A percentile compares a stretch with the other conserved stretches of the same genome.
phyloP scores from a whole-genome alignment of 37 sponge, comb jelly and placozoan genomes.

The Geodia barretti region DNA sequence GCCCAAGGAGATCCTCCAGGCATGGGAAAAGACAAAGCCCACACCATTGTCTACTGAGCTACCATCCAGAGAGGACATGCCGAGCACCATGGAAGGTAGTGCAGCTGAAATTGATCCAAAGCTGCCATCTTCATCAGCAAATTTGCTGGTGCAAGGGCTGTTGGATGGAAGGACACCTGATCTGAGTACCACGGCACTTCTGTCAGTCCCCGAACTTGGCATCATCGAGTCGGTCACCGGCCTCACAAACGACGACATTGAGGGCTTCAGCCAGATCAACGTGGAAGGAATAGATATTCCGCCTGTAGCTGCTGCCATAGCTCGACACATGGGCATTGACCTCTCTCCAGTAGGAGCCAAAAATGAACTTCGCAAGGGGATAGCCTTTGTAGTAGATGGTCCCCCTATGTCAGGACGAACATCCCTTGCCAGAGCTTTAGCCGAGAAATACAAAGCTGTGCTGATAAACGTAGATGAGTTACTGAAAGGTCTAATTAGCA shows the following conservation, averaged over 20 bases:
- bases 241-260: constrained; percentile 13
- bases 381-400: constrained; percentile 82
- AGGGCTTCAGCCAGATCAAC: constrained; percentile 7
- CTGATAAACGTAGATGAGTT: constrained; percentile 72
- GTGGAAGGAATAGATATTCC: constrained; percentile 69
- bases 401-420: constrained; percentile 78
- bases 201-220: constrained; percentile 6
- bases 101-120: not conserved
- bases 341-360: constrained; percentile 72
- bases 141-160: not conserved
- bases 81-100: not conserved
- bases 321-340: constrained; percentile 92
- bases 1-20: constrained; percentile 76
- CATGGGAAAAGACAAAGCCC: constrained; percentile 34
- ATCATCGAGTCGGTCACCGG: constrained; percentile 20
- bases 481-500: constrained; percentile 77
- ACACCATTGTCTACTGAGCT: not conserved
- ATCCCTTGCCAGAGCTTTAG: constrained; percentile 73
- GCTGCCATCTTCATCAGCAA: not conserved
- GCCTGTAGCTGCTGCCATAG: constrained; percentile 86
- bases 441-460: constrained; percentile 67
- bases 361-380: constrained; percentile 73
- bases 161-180: constrained; percentile 13
- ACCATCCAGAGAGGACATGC: not conserved
- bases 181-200: constrained; percentile 20